Conservation (phyloP, 2,797 vertebrate species). For the Neosilurus mollespiculum region DNA sequence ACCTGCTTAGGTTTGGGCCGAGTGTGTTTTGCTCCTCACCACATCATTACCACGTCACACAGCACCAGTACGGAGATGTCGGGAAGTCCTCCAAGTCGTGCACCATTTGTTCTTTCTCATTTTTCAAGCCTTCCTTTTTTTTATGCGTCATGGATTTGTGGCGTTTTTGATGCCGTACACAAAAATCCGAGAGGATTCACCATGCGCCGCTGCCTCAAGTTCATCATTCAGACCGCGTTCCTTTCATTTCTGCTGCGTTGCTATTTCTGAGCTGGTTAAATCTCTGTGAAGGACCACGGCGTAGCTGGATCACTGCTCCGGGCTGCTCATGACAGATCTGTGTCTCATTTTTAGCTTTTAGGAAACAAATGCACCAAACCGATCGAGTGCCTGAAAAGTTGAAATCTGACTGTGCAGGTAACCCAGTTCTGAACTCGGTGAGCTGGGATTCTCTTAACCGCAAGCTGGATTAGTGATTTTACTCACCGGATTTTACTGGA, state of each 20-base stretch:
- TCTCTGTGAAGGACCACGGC: slow-evolving; percentile 47
- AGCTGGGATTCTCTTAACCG: not conserved
- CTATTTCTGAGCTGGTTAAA: slow-evolving; percentile 46
- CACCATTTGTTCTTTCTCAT: slow-evolving; percentile 9
- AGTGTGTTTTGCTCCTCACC: slow-evolving; percentile 43
- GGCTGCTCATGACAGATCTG: not conserved
- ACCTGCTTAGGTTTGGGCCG: slow-evolving; percentile 35
- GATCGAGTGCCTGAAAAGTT: not conserved
- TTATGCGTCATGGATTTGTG: slow-evolving; percentile 54
- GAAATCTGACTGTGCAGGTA: not conserved
- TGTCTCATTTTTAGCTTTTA: slow-evolving; percentile 24
- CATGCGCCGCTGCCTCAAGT: slow-evolving; percentile 31
- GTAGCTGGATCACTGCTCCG: slow-evolving; percentile 41
- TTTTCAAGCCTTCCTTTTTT: slow-evolving; percentile 47
- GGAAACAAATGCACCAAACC: not conserved
- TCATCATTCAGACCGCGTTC: slow-evolving; percentile 4
- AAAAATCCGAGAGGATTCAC: slow-evolving; percentile 52
- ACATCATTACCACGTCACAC: slow-evolving; percentile 14
- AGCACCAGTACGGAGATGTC: slow-evolving; percentile 33
- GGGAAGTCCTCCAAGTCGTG: not conserved
- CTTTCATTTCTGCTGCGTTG: slow-evolving; percentile 45
- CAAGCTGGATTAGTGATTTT: slow-evolving; percentile 17
- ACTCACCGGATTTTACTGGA: not conserved
- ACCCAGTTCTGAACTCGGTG: not conserved
- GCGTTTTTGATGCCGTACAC: slow-evolving; percentile 65